These are phyloP conservation scores for Steinernema hermaphroditum DNA, from an alignment of 2,888 invertebrate species.

Conservation along the genomic window DNA sequence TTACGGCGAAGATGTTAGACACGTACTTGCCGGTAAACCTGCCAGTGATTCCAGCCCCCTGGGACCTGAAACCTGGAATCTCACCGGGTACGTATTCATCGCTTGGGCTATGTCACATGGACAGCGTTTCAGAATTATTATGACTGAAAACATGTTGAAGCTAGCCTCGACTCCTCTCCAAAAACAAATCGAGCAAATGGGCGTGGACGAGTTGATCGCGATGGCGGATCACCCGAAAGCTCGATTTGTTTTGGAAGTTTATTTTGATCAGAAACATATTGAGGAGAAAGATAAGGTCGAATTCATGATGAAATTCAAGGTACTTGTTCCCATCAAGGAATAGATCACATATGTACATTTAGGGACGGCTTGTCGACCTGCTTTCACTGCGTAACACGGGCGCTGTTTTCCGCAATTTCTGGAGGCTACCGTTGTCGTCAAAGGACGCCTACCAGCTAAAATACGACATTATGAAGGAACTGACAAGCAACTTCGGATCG, in stretches of 20 bases:
- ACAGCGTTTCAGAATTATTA: not conserved
- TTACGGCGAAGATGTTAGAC: not conserved
- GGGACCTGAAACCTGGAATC: slow-evolving; percentile 1
- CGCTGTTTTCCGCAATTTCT: not conserved
- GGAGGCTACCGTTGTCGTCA: not conserved
- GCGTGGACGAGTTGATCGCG: not conserved
- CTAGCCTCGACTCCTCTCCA: not conserved
- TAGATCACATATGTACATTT: not conserved
- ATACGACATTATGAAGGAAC: not conserved
- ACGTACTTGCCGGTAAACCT: not conserved
- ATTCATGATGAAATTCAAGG: not conserved
- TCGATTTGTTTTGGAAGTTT: not conserved
- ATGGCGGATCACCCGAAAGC: not conserved
- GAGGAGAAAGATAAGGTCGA: slow-evolving; percentile 9
- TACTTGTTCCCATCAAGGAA: too few species aligned
- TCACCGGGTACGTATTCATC: not conserved
- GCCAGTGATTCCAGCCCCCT: not conserved
- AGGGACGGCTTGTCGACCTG: not conserved
- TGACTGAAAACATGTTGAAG: not conserved
- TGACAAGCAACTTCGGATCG: not conserved
- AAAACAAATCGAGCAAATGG: not conserved
- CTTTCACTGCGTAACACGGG: not conserved
- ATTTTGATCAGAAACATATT: not conserved
- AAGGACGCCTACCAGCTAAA: not conserved
- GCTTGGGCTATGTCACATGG: not conserved